These are phyloP conservation scores for Pogonomyrmex barbatus DNA, from an alignment of 1,140 invertebrate species.

Conservation along the genomic window DNA sequence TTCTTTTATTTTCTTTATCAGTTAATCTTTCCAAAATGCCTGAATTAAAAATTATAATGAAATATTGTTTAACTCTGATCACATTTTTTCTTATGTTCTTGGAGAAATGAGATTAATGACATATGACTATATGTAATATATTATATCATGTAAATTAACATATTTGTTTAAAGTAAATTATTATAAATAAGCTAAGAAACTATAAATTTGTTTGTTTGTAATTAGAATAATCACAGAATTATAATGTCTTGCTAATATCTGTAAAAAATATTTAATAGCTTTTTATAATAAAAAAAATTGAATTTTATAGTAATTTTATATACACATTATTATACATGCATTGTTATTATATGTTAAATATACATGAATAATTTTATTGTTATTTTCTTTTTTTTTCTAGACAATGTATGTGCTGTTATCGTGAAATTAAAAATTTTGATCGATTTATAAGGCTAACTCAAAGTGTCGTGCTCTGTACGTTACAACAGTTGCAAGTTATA, in stretches of 20 bases:
- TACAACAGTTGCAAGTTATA: slow-evolving; percentile 91
- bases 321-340: neutral
- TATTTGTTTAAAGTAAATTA: neutral
- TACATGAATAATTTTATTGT: neutral
- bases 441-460: slow-evolving; percentile 94
- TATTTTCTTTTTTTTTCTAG: slow-evolving; percentile 84
- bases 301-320: neutral
- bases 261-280: neutral
- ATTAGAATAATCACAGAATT: neutral
- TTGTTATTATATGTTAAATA: neutral
- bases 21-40: neutral
- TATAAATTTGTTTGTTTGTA: neutral
- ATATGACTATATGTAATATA: neutral
- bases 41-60: neutral
- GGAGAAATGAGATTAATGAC: neutral
- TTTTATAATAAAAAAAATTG: neutral
- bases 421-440: slow-evolving; percentile 96
- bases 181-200: neutral
- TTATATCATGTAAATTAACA: neutral
- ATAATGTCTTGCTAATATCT: neutral
- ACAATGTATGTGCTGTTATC: slow-evolving; percentile 97
- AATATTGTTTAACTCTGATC: neutral
- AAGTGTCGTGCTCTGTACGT: slow-evolving; percentile 91
- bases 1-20: neutral
- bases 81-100: neutral